Evolutionary conservation across 2,888 invertebrate species (phyloP).

Genomic region (Drosophila subsilvestris): DNA sequence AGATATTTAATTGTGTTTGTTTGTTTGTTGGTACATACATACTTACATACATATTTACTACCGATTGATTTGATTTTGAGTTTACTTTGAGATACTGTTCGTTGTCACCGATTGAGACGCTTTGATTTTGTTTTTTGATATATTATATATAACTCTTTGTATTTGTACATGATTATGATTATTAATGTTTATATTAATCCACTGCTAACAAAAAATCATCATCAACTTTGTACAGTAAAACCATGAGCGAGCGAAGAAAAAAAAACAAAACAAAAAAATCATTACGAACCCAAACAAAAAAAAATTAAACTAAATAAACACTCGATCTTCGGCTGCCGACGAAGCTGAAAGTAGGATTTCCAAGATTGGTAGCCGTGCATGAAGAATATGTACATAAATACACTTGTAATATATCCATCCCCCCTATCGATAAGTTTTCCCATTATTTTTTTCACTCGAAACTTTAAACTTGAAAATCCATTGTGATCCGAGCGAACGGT

Average conservation of each 20-base stretch:
- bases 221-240: constrained; percentile 71
- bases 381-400: constrained; percentile 44
- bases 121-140: constrained; percentile 67
- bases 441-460: constrained; percentile 26
- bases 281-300: constrained; percentile 42
- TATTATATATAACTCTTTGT: constrained; percentile 68
- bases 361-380: constrained; percentile 45
- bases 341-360: constrained; percentile 44
- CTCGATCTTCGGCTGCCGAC: constrained; percentile 35
- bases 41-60: constrained; percentile 55
- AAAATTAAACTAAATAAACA: constrained; percentile 48
- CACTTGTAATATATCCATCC: constrained; percentile 42
- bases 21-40: constrained; percentile 71
- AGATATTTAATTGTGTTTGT: constrained; percentile 73
- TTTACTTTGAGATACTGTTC: constrained; percentile 62
- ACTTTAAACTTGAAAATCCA: constrained; percentile 26
- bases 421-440: constrained; percentile 30
- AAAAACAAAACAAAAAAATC: constrained; percentile 32
- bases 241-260: constrained; percentile 57
- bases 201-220: constrained; percentile 70
- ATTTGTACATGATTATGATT: constrained; percentile 73
- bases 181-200: constrained; percentile 76
- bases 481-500: constrained; percentile 45
- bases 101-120: constrained; percentile 73
- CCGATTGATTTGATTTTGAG: constrained; percentile 47